Evolutionary conservation across 2,888 invertebrate species (phyloP).

Genomic region (Trachelus tabidus): DNA sequence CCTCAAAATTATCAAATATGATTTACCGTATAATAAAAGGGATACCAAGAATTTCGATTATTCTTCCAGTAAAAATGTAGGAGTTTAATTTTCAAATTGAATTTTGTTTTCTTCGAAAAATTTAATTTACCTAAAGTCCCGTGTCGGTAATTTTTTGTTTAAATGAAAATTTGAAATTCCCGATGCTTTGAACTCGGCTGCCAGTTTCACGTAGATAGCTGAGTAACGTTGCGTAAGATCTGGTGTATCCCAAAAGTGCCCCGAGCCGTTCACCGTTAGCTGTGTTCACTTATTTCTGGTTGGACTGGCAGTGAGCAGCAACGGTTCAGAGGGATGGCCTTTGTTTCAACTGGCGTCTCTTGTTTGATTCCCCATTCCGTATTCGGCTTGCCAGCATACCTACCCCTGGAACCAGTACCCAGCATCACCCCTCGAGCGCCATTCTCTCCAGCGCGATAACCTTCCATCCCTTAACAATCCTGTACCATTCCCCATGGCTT

Average conservation of each 20-base stretch:
- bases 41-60: not conserved
- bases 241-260: not conserved
- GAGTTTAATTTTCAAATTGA: no score
- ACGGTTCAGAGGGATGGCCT: not conserved
- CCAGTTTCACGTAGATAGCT: not conserved
- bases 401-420: not conserved
- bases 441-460: not conserved
- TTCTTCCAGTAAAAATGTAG: not conserved
- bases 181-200: not conserved
- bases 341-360: conserved; percentile 3
- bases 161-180: not conserved
- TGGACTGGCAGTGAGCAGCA: not conserved
- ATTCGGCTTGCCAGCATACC: not conserved
- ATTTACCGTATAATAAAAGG: not conserved
- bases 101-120: not conserved
- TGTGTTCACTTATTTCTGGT: not conserved
- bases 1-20: no score
- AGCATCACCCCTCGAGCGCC: no score
- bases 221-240: not conserved
- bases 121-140: not conserved
- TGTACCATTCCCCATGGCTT: not conserved
- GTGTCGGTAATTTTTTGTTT: not conserved
- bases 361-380: conserved; percentile 5
- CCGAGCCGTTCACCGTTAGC: not conserved
- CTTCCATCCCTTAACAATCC: not conserved